A percentile compares a stretch with the other conserved stretches of the same genome.
These are phyloP conservation scores for Ambastaia sidthimunki DNA, from an alignment of 2,797 vertebrate genomes.

Conservation along the genomic window DNA sequence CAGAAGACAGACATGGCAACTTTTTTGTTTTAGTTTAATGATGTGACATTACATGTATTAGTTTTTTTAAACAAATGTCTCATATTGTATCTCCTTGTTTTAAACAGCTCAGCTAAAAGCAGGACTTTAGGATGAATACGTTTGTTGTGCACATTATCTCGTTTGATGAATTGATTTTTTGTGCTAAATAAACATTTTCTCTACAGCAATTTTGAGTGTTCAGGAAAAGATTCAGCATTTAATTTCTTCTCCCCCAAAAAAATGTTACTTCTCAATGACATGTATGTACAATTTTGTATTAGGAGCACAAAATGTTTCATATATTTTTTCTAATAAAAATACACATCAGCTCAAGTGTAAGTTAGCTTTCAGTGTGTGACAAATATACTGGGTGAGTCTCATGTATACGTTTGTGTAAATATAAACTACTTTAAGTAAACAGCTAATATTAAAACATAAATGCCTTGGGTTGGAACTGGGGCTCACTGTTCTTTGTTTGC, in stretches of 20 bases:
- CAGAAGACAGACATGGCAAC: neutral
- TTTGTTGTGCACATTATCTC: neutral
- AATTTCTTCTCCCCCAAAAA: slow-evolving; percentile 21
- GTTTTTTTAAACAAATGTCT: neutral
- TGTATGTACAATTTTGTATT: slow-evolving; percentile 49
- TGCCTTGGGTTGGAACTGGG: neutral
- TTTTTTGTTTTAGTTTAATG: neutral
- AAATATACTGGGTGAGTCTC: slow-evolving; percentile 5
- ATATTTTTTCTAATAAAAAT: slow-evolving; percentile 45
- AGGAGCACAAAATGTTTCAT: slow-evolving; percentile 54
- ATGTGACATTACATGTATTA: neutral
- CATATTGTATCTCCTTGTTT: slow-evolving; percentile 13
- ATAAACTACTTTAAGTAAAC: slow-evolving; percentile 37
- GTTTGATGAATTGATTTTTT: too few relatives aligned
- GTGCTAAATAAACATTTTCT: slow-evolving; percentile 27
- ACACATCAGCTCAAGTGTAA: slow-evolving; percentile 15
- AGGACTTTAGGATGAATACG: neutral
- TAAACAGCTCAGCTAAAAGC: neutral
- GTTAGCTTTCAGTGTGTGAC: slow-evolving; percentile 28
- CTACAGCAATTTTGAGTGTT: slow-evolving; percentile 38
- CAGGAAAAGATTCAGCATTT: slow-evolving; percentile 39
- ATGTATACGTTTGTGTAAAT: slow-evolving; percentile 51
- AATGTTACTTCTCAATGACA: slow-evolving; percentile 27
- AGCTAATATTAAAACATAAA: slow-evolving; percentile 18
- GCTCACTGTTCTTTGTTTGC: slow-evolving; percentile 6